A percentile compares a stretch with the other conserved stretches of the same genome.
These are phyloP conservation scores for Ochropleura leucogaster DNA, from an alignment of 2,888 invertebrate species.

Conservation along the genomic window DNA sequence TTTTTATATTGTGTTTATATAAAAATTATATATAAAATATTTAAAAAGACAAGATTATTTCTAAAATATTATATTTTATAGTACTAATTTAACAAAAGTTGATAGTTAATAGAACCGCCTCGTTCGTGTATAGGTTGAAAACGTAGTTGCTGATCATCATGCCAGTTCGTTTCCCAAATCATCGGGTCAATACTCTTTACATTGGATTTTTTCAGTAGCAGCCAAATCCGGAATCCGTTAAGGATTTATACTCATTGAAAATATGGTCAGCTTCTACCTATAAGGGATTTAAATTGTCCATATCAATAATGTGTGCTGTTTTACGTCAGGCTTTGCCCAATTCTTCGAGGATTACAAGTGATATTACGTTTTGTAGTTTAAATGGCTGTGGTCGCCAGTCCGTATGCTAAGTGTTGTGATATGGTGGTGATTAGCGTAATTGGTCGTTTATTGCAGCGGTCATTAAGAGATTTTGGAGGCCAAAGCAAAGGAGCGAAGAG, in stretches of 20 bases:
- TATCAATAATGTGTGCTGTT: no score
- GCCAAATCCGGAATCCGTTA: not conserved
- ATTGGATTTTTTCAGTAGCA: not conserved
- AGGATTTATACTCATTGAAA: not conserved
- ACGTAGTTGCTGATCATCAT: not conserved
- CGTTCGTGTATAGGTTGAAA: not conserved
- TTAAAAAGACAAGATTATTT: no score
- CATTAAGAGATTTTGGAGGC: conserved; percentile 29
- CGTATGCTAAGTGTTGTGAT: conserved; percentile 1
- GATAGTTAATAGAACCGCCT: not conserved
- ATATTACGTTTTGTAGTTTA: not conserved
- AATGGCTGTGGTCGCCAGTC: conserved; percentile 2
- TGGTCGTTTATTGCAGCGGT: conserved; percentile 16
- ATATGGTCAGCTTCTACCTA: not conserved
- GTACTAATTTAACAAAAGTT: no score
- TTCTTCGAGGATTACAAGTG: no score
- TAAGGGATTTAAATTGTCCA: not conserved
- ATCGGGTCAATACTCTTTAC: not conserved
- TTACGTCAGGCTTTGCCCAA: not conserved
- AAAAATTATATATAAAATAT: no score
- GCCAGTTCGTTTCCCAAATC: no score
- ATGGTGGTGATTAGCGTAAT: conserved; percentile 27
- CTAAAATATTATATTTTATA: no score
- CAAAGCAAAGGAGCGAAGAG: conserved; percentile 1
- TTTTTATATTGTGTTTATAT: no score